Evolutionary conservation across 2,888 invertebrate genomes (phyloP).

Genomic region (Sylvicola fuscatus): DNA sequence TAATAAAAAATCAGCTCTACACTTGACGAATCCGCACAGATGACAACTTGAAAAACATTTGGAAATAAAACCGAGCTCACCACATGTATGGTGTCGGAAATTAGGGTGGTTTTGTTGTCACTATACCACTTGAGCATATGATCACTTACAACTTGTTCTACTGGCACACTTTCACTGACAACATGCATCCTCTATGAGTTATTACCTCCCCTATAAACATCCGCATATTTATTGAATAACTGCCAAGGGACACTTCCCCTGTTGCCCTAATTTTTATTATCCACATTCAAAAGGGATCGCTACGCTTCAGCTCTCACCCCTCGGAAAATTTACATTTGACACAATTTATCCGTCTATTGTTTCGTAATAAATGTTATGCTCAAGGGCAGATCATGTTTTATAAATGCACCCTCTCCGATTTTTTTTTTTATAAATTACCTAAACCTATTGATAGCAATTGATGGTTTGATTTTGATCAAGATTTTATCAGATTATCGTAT

Average conservation of each 20-base stretch:
- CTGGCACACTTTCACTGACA: neutral
- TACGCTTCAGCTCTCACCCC: too few relatives aligned
- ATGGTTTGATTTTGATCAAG: neutral
- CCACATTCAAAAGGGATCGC: too few relatives aligned
- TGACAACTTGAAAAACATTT: neutral
- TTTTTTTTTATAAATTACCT: neutral
- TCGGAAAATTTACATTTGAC: too few relatives aligned
- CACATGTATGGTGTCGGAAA: constrained; percentile 1
- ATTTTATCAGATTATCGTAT: neutral
- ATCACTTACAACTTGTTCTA: neutral
- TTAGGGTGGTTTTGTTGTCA: constrained; percentile 1
- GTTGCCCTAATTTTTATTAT: too few relatives aligned
- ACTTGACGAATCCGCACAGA: constrained; percentile 4
- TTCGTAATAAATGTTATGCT: too few relatives aligned
- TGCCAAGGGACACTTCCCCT: too few relatives aligned
- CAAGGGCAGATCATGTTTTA: too few relatives aligned
- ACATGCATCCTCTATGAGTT: too few relatives aligned
- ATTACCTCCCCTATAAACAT: too few relatives aligned
- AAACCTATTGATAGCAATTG: constrained; percentile 1
- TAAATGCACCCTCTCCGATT: too few relatives aligned
- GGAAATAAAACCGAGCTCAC: neutral
- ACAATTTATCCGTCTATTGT: too few relatives aligned
- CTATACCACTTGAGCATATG: constrained; percentile 1
- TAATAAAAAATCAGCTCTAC: neutral
- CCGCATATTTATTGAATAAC: too few relatives aligned